These are phyloP conservation scores for Trypoxylon attenuatum DNA, from an alignment of 2,888 invertebrate genomes.

Conservation along the genomic window DNA sequence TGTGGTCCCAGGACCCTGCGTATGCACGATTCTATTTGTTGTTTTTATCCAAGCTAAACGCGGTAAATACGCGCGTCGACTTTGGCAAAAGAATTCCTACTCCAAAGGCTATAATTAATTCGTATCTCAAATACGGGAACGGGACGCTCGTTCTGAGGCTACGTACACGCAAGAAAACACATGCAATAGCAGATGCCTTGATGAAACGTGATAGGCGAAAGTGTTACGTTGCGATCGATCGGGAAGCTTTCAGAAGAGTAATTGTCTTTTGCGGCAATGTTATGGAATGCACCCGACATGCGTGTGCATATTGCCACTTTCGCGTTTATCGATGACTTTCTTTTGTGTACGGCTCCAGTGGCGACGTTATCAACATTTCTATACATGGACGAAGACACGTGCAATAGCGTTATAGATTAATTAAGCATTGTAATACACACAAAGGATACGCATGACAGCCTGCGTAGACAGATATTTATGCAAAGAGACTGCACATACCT, in stretches of 20 bases:
- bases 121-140: neutral
- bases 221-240: neutral
- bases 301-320: neutral
- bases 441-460: neutral
- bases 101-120: conserved; percentile 1
- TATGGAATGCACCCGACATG: neutral
- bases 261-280: neutral
- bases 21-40: too few relatives aligned
- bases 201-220: neutral
- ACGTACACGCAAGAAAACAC: conserved; percentile 1
- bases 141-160: conserved; percentile 2
- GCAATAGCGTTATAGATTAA: too few relatives aligned
- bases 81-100: neutral
- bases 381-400: neutral
- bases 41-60: conserved; percentile 11
- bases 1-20: too few relatives aligned
- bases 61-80: conserved; percentile 17
- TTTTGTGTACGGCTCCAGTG: conserved; percentile 19
- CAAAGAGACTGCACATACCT: too few relatives aligned
- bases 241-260: neutral
- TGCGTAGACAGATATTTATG: too few relatives aligned
- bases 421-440: too few relatives aligned
- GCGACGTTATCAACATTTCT: neutral
- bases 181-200: neutral
- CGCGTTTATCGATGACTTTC: neutral